Conservation (phyloP, 2,113 vertebrate species). For the Laticauda colubrina region DNA sequence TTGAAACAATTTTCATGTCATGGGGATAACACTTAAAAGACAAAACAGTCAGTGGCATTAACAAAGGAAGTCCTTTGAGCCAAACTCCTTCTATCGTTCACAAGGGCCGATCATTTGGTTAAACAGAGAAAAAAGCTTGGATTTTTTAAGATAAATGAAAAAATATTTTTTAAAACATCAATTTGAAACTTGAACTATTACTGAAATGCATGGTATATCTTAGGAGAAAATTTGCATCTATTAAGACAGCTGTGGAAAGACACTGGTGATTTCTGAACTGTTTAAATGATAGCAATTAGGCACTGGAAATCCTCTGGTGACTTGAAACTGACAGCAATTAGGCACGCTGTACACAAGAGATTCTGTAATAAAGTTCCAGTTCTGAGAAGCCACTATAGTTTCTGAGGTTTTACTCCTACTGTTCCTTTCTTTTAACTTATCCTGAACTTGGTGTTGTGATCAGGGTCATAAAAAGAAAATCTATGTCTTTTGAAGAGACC, state of each 20-base stretch:
- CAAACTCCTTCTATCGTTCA: background rate
- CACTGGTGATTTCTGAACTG: background rate
- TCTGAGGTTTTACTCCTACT: background rate
- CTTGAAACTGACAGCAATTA: background rate
- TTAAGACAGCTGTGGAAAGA: background rate
- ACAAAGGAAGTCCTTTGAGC: background rate
- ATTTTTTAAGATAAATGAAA: background rate
- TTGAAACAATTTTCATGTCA: background rate
- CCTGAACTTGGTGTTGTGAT: background rate
- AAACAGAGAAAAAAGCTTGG: background rate
- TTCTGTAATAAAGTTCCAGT: background rate
- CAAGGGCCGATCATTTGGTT: background rate
- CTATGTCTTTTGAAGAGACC: background rate
- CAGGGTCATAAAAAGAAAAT: background rate
- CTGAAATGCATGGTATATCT: background rate
- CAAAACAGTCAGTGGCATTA: background rate
- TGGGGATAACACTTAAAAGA: background rate
- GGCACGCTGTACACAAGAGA: background rate
- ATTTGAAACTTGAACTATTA: background rate
- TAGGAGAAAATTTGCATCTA: background rate
- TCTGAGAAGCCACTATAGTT: background rate
- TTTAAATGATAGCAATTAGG: background rate
- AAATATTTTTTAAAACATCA: background rate
- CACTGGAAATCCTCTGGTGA: background rate
- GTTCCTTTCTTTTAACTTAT: background rate